Base-by-base conservation (phyloP, 2,888 invertebrate genomes). In the Sarcophaga carnaria region DNA sequence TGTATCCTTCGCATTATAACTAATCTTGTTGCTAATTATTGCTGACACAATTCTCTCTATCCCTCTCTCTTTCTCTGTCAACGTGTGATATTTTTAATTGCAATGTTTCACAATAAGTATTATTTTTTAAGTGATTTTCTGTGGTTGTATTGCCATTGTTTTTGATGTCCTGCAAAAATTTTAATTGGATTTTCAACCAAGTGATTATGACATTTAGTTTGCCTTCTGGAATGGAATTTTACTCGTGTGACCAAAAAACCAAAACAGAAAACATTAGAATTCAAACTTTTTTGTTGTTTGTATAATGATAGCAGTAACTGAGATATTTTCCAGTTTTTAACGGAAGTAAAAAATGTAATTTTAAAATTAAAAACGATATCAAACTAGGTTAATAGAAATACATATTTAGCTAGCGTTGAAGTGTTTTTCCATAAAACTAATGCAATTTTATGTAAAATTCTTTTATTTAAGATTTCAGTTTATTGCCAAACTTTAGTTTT, bases 101-200 rank as follows among this genome's bases (percentile, higher is more conserved):
- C 49, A 63, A 25, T 75, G 64, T 72, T 75, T 75, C 25, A 49
- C 64, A 75, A 37, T 37, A 37, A 37, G 37, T 54, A 75, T 75
- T 75, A 75, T n/a, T 75, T 80, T 70, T 80, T 62, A 75, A 80
- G 74, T 80, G 74, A 69, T 75, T 80, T 75, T 80, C n/a, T 72
- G 66, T 71, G 80, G 60, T 63, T 63, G 74, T 74, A 62, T 72
- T 74, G 49, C 27, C 75, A 75, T 75, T 64, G 64, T 75, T 75
- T 75, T 75, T 47, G 45, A 47, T 64, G 64, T 75, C 27, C 64
- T 64, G 49, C 25, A 75, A 75, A 74, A 64, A 76, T 76, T 76
- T 71, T 70, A 82, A 82, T 82, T 82, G 63, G 82, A 82, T 82
- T 37, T 71, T 54, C 71, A 66, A 63, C 75, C 76, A 82, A 70